These are phyloP conservation scores for Torymus auratus DNA, from an alignment of 2,888 invertebrate species.

Conservation along the genomic window DNA sequence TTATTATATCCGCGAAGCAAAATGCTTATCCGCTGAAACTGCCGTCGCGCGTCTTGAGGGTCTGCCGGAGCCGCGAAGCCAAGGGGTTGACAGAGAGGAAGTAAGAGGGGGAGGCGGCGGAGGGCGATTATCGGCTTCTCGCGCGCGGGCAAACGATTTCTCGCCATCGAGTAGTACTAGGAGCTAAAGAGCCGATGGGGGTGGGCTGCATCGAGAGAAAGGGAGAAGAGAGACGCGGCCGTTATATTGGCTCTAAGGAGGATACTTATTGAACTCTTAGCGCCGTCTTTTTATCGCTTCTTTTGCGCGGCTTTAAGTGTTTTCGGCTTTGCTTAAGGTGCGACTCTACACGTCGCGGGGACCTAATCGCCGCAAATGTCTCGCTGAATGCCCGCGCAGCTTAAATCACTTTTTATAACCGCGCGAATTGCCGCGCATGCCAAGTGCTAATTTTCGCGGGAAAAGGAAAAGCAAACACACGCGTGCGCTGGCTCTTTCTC, in stretches of 20 bases:
- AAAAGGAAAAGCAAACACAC: background rate
- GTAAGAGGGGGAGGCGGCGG: constrained; percentile 6
- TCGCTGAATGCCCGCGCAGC: constrained; percentile 2
- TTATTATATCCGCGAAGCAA: constrained; percentile 63
- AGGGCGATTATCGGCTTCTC: constrained; percentile 72
- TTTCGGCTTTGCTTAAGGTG: constrained; percentile 67
- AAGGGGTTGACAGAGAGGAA: constrained; percentile 30
- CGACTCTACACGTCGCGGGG: constrained; percentile 14
- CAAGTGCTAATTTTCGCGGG: background rate
- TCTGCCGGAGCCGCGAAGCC: constrained; percentile 11
- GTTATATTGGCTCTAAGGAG: constrained; percentile 74
- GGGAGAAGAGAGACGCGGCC: constrained; percentile 59
- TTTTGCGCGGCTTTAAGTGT: constrained; percentile 68
- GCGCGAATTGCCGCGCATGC: background rate
- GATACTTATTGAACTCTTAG: constrained; percentile 75
- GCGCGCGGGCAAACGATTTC: constrained; percentile 66
- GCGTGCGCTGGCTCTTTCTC: no score
- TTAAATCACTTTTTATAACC: no score
- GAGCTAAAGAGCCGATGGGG: constrained; percentile 57
- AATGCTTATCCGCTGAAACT: constrained; percentile 72
- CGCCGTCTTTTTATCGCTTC: constrained; percentile 68
- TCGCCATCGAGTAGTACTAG: constrained; percentile 32
- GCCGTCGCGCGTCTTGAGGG: constrained; percentile 24
- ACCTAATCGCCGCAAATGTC: constrained; percentile 40
- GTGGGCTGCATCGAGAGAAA: constrained; percentile 38